Conservation (phyloP, 2,888 invertebrate genomes). For the Sesia apiformis region DNA sequence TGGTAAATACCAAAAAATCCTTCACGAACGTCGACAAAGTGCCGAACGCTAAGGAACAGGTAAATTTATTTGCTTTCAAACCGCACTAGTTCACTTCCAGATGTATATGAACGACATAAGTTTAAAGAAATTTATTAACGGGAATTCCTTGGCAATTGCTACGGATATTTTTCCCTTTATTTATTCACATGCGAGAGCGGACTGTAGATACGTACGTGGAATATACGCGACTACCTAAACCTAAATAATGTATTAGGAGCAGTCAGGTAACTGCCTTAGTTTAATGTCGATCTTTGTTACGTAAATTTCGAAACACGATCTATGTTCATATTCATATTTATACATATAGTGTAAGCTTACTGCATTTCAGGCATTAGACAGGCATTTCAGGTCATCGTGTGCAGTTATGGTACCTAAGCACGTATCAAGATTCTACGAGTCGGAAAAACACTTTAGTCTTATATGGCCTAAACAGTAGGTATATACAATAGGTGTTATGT, state of each 20-base stretch:
- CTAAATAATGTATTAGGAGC: slow-evolving; percentile 52
- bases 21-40: too few relatives aligned
- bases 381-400: too few relatives aligned
- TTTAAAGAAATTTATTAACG: slow-evolving; percentile 24
- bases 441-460: too few relatives aligned
- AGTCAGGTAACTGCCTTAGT: slow-evolving; percentile 6
- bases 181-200: slow-evolving; percentile 64
- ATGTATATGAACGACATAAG: slow-evolving; percentile 5
- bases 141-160: slow-evolving; percentile 42
- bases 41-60: too few relatives aligned
- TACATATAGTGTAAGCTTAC: too few relatives aligned
- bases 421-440: too few relatives aligned
- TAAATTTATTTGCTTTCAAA: neutral
- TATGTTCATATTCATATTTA: neutral
- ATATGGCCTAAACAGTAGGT: too few relatives aligned
- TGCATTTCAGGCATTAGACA: too few relatives aligned
- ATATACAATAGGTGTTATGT: too few relatives aligned
- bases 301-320: slow-evolving; percentile 1
- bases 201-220: slow-evolving; percentile 47
- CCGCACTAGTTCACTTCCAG: neutral
- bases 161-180: slow-evolving; percentile 52
- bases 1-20: too few relatives aligned
- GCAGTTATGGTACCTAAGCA: too few relatives aligned
- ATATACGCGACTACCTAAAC: slow-evolving; percentile 60
- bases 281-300: slow-evolving; percentile 1